Base-by-base conservation (phyloP, 1,140 invertebrate species). In the Penaeus indicus region DNA sequence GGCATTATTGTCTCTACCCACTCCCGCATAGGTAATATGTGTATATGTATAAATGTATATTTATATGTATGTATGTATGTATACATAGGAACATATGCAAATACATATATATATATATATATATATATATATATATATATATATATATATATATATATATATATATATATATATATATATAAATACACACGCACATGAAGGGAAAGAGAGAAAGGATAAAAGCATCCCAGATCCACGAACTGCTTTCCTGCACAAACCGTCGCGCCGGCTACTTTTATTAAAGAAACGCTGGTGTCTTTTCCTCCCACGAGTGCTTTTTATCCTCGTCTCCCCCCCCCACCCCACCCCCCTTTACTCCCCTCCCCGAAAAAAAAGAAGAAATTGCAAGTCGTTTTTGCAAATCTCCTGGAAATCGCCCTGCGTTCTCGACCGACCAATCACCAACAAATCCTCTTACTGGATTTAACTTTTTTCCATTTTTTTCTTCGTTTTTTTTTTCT, bases 61-160 rank as follows among this genome's bases (percentile, higher is more conserved):
- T 8, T 69, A 69, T 69, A 69, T 21, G 27, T 69, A 69, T 69
- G 27, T 69, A 19, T 22, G 32, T 69, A 69, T 69, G 22, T 22
- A 69, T 69, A 69, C 22, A 22, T 69, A 69, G 0, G 27, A 3
- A 69, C 27, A 69, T 69, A 69, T 69, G 27, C 27, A 69, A 25
- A 69, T 69, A 69, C 27, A 69, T 69, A 69, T 69, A 69, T 22
- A 69, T 69, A 69, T 69, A 22, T 69, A 69, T 22, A 69, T 69
- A 69, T 69, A 22, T 22, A 69, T 21, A 69, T 69, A 69, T 22
- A 69, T 69, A 69, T 69, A 22, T 69, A 22, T 69, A 22, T 69
- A 69, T 69, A 22, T 22, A 69, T 69, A 69, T 69, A 69, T 69
- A 22, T 69, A 69, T 19, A 22, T 16, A 1, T 32, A 27, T 22